A percentile compares a stretch with the other conserved stretches of the same genome.
phyloP scores from a whole-genome alignment of 2,113 vertebrate genomes.

The Salvelinus sp. region DNA sequence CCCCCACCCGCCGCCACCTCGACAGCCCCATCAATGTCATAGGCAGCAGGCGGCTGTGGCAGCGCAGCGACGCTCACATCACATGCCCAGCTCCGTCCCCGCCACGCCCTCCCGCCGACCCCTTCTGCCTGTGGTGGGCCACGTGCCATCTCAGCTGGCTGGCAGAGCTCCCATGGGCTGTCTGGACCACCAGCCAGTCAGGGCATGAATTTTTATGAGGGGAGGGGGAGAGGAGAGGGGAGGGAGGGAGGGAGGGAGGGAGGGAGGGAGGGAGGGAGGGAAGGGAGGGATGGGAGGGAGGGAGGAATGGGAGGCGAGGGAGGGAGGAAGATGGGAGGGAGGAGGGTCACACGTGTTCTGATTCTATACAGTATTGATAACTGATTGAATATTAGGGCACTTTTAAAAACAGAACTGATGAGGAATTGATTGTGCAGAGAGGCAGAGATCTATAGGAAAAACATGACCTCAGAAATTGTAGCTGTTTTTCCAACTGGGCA shows the following conservation, averaged over 20 bases:
- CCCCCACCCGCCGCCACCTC: not conserved
- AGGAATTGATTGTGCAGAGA: not conserved
- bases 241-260: accelerated
- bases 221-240: accelerated
- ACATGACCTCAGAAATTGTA: not conserved
- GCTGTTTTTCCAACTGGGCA: not conserved
- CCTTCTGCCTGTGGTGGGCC: conserved; percentile 8
- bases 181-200: conserved; percentile 41
- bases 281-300: too few relatives aligned
- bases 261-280: not conserved
- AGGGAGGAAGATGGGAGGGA: too few relatives aligned
- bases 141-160: conserved; percentile 44
- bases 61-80: not conserved
- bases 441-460: not conserved
- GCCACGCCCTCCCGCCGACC: not conserved
- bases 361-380: not conserved
- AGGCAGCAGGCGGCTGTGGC: not conserved
- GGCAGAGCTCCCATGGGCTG: conserved; percentile 41
- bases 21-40: conserved; percentile 3
- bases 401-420: not conserved
- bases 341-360: not conserved
- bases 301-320: too few relatives aligned
- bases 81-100: not conserved
- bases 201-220: conserved; percentile 58
- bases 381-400: not conserved